phyloP scores from a whole-genome alignment of 1,140 invertebrate genomes.

The Leptinotarsa undecemlineata region DNA sequence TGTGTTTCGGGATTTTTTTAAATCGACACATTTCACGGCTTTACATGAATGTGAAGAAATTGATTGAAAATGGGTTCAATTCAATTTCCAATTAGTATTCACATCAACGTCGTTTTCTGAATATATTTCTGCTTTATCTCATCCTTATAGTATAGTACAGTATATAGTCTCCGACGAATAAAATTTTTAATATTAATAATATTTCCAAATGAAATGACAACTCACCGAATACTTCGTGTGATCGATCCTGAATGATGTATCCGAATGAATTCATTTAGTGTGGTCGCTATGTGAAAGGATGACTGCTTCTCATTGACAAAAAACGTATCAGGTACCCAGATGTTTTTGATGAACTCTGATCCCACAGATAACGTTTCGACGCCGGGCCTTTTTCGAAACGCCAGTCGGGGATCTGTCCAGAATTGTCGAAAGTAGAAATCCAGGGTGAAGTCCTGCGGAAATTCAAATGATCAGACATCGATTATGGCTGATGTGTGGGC shows the following conservation, averaged over 20 bases:
- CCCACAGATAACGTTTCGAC: conserved; percentile 89
- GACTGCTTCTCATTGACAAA: conserved; percentile 98
- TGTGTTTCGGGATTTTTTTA: too few relatives aligned
- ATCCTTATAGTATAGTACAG: too few relatives aligned
- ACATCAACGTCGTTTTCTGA: too few relatives aligned
- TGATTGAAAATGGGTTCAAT: too few relatives aligned
- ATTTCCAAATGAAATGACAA: neutral
- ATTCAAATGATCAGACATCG: neutral
- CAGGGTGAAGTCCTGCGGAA: conserved; percentile 89
- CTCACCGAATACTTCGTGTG: conserved; percentile 92
- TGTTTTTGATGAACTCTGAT: conserved; percentile 94
- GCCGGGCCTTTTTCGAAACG: conserved; percentile 83
- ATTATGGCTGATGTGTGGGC: too few relatives aligned
- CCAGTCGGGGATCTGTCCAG: conserved; percentile 93
- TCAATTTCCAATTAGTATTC: too few relatives aligned
- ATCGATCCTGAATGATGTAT: conserved; percentile 94
- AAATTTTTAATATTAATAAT: neutral
- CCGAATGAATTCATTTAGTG: conserved; percentile 95
- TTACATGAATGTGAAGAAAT: too few relatives aligned
- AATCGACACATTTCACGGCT: too few relatives aligned
- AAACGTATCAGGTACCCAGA: conserved; percentile 98
- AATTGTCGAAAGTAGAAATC: conserved; percentile 99
- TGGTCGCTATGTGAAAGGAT: conserved; percentile 97
- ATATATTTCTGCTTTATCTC: too few relatives aligned
- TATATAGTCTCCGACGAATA: too few relatives aligned